Conservation (phyloP, 2,113 vertebrate genomes). For the Scolopax mira region DNA sequence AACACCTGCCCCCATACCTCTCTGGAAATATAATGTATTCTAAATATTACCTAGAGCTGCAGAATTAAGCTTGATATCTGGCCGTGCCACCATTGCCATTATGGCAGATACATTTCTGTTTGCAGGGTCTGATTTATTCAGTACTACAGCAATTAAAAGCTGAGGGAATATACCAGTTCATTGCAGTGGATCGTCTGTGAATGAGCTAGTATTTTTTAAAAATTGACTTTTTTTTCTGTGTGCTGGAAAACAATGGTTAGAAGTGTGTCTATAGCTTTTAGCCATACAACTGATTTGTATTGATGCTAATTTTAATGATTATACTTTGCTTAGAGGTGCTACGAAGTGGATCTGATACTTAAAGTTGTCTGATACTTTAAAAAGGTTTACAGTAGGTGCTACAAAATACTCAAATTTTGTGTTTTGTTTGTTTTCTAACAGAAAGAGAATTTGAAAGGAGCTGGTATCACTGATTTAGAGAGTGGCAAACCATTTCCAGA, state of each 20-base stretch:
- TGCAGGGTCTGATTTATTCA: neutral
- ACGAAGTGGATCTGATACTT: neutral
- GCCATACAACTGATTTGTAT: neutral
- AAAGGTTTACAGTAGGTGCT: neutral
- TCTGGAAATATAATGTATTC: neutral
- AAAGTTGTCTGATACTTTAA: neutral
- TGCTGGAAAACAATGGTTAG: neutral
- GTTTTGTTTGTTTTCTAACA: conserved; percentile 48
- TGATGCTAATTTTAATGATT: neutral
- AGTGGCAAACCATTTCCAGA: conserved; percentile 75
- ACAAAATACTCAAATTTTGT: neutral
- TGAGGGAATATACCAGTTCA: neutral
- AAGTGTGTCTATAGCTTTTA: neutral
- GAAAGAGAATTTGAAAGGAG: conserved; percentile 73
- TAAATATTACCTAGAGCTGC: neutral
- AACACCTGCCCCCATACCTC: rapidly evolving
- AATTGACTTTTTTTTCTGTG: neutral
- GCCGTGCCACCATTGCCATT: rapidly evolving
- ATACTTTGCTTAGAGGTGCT: neutral
- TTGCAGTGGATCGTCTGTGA: neutral
- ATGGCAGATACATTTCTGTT: neutral
- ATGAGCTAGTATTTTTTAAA: neutral
- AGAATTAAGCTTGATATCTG: neutral
- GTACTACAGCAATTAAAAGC: neutral
- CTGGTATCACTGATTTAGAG: conserved; percentile 67